Evolutionary conservation across 1,140 invertebrate genomes (phyloP).

Genomic region (Leptopilina clavipes): DNA sequence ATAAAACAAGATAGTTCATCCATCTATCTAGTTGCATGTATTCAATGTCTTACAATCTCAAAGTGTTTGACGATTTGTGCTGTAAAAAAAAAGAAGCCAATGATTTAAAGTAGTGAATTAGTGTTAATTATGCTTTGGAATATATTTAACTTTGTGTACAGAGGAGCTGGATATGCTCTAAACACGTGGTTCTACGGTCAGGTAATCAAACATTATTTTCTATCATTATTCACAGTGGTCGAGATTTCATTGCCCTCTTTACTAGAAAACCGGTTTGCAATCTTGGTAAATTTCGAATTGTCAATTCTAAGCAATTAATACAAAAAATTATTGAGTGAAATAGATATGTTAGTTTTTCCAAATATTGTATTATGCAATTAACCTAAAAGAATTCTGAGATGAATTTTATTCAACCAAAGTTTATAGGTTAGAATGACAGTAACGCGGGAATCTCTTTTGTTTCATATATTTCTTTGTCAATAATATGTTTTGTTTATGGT

Average conservation of each 20-base stretch:
- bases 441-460: slow-evolving; percentile 24
- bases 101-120: background rate
- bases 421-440: background rate
- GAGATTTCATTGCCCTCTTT: background rate
- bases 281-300: background rate
- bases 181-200: slow-evolving; percentile 49
- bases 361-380: background rate
- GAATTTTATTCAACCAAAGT: background rate
- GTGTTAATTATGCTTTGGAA: slow-evolving; percentile 57
- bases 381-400: background rate
- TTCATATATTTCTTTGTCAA: background rate
- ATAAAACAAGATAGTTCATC: too few species aligned
- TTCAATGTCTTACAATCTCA: too few species aligned
- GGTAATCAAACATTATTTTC: slow-evolving; percentile 48
- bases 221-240: slow-evolving; percentile 3
- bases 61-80: too few species aligned
- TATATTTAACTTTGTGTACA: slow-evolving; percentile 49
- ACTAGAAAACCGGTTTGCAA: slow-evolving; percentile 11
- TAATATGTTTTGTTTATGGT: background rate
- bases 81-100: background rate
- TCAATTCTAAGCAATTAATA: background rate
- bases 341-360: background rate
- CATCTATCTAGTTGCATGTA: too few species aligned
- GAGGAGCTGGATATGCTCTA: slow-evolving; percentile 44
- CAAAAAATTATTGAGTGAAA: background rate